Conservation (phyloP, 2,113 vertebrate species). For the Rhinogobius similis region DNA sequence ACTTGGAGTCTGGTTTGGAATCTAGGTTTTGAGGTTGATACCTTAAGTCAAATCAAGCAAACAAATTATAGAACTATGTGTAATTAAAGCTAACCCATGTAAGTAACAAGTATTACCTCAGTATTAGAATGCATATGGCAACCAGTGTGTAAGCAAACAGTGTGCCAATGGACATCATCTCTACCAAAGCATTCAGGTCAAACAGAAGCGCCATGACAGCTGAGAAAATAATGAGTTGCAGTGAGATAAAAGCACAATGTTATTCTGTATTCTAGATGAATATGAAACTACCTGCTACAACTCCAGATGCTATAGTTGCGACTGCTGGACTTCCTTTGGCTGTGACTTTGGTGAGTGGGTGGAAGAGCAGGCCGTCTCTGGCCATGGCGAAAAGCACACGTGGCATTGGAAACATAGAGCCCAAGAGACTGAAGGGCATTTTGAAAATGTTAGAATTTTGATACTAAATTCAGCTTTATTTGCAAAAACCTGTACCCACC, state of each 20-base stretch:
- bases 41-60: constrained; percentile 55
- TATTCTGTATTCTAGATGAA: constrained; percentile 5
- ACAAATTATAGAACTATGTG: not conserved
- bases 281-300: constrained; percentile 77
- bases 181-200: constrained; percentile 84
- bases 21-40: constrained; percentile 65
- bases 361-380: constrained; percentile 84
- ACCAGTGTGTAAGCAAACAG: constrained; percentile 87
- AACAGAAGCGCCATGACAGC: constrained; percentile 86
- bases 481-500: constrained; percentile 53
- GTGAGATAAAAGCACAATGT: not conserved
- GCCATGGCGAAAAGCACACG: constrained; percentile 90
- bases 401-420: constrained; percentile 89
- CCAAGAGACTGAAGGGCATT: constrained; percentile 79
- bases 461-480: not conserved
- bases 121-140: constrained; percentile 85
- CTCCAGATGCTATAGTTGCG: constrained; percentile 81
- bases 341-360: constrained; percentile 78
- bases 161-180: constrained; percentile 87
- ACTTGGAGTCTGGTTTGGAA: constrained; percentile 39
- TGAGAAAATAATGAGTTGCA: constrained; percentile 49
- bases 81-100: not conserved
- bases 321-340: constrained; percentile 80
- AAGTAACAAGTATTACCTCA: constrained; percentile 73
- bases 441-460: not conserved